Evolutionary conservation across 2,797 vertebrate genomes (phyloP), one percentile per base, ranked within the genome.

Genomic region (Lateolabrax maculatus): DNA sequence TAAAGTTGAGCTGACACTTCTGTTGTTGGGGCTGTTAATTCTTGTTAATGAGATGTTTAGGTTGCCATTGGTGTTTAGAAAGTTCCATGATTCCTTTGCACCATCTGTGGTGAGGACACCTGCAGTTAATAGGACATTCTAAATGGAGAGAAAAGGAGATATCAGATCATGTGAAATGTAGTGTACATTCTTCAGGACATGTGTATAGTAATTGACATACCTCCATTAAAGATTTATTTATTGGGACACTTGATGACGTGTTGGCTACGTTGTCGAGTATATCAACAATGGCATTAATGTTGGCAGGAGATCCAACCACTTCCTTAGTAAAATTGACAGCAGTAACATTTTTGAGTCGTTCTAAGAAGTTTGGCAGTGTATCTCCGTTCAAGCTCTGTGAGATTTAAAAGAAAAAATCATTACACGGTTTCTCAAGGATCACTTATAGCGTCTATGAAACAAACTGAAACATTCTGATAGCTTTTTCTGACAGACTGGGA

Each of bases 41-140:
- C 3, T 55, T 12, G 5, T 41, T 31, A 0, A 19, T 21, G 21
- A 2, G 6, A 4, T 87, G 60, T 25, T 7, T 8, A 10, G 0
- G 3, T 13, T 64, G 12, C 11, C 3, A 1, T 90, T 68, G 0
- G 18, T 1, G 37, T 95, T 95, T 27, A 97, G 61, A 7, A 0
- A 0, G 2, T 49, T 1, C 97, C 97, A 98, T 27, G 84, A 72
- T 0, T 0, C 0, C 53, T 0, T 18, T 62, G 92, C 27, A 0
- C 4, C 2, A 3, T 41, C 71, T 62, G 41, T 85, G 43, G 80
- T 78, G 12, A 98, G 86, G 11, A 92, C 1, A 9, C 94, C 89
- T 48, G 95, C 88, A 6, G 92, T 95, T 10, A 37, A 49, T 3
- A 98, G 93, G 72, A 98, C 66, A 37, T 95, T 21, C 97, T 98